Percentiles rank a stretch among this genome's conserved stretches.
Conservation (phyloP, 2,888 invertebrate genomes). For the Melieria crassipennis region DNA sequence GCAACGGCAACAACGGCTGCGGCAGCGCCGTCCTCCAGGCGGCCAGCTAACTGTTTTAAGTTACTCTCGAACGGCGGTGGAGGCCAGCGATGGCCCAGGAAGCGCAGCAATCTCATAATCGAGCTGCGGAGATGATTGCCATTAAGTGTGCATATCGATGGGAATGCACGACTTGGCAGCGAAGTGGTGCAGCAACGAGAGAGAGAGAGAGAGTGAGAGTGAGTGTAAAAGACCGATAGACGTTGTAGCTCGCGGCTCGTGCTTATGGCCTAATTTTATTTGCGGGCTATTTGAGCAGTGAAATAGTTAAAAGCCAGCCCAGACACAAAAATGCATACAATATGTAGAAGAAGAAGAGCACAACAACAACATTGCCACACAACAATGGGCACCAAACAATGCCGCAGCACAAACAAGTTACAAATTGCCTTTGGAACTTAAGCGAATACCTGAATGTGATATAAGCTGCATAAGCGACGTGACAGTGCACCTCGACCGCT, state of each 20-base stretch:
- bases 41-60: constrained; percentile 20
- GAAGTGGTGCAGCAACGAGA: too few relatives aligned
- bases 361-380: not conserved
- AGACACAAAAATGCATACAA: not conserved
- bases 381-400: not conserved
- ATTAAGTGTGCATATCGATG: constrained; percentile 4
- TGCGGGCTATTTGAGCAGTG: not conserved
- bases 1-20: constrained; percentile 16
- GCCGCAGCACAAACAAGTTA: not conserved
- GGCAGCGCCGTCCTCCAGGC: constrained; percentile 4
- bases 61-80: constrained; percentile 13
- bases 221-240: too few relatives aligned
- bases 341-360: not conserved
- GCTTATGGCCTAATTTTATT: not conserved
- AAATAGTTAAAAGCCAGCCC: not conserved
- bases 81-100: constrained; percentile 9
- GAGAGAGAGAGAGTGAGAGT: too few relatives aligned
- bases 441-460: not conserved
- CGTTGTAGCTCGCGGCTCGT: too few relatives aligned
- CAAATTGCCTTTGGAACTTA: not conserved
- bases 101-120: constrained; percentile 8
- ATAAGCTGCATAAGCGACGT: not conserved
- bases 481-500: too few relatives aligned
- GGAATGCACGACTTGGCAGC: not conserved
- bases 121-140: not conserved